phyloP scores from a whole-genome alignment of 2,888 invertebrate genomes.

The Zhuqinia jingwanae region DNA sequence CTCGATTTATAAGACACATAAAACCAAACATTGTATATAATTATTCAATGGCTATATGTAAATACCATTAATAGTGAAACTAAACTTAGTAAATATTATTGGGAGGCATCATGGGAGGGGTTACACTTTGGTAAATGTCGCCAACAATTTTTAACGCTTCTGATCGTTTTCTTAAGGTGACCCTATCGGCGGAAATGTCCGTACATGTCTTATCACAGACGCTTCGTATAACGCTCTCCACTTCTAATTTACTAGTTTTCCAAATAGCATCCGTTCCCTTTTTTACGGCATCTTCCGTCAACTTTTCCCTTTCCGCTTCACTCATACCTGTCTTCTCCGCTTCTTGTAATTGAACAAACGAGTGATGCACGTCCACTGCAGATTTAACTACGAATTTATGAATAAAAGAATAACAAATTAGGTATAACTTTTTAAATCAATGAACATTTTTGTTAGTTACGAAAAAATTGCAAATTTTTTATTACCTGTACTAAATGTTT shows the following conservation, averaged over 20 bases:
- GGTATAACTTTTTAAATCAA: background rate
- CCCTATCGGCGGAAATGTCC: constrained; percentile 70
- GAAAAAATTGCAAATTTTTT: background rate
- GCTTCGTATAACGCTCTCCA: constrained; percentile 77
- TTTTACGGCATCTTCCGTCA: constrained; percentile 78
- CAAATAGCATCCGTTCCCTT: constrained; percentile 79
- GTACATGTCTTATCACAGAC: constrained; percentile 78
- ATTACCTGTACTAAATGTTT: constrained; percentile 74
- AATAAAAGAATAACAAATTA: background rate
- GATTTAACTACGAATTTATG: constrained; percentile 78
- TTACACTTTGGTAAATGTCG: constrained; percentile 79
- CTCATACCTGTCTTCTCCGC: constrained; percentile 77
- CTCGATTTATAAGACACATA: constrained; percentile 69
- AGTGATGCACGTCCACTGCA: constrained; percentile 78
- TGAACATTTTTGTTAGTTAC: background rate
- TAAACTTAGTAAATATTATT: constrained; percentile 57
- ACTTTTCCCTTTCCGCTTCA: constrained; percentile 76
- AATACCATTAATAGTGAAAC: constrained; percentile 3
- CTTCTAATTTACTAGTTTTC: constrained; percentile 79
- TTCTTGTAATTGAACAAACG: constrained; percentile 79
- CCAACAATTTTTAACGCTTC: constrained; percentile 79
- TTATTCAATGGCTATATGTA: background rate
- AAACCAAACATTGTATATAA: constrained; percentile 49
- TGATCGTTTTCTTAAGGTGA: constrained; percentile 72
- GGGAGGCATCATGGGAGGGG: constrained; percentile 67